Conservation (phyloP, 2,888 invertebrate species). For the Atherix ibis region DNA sequence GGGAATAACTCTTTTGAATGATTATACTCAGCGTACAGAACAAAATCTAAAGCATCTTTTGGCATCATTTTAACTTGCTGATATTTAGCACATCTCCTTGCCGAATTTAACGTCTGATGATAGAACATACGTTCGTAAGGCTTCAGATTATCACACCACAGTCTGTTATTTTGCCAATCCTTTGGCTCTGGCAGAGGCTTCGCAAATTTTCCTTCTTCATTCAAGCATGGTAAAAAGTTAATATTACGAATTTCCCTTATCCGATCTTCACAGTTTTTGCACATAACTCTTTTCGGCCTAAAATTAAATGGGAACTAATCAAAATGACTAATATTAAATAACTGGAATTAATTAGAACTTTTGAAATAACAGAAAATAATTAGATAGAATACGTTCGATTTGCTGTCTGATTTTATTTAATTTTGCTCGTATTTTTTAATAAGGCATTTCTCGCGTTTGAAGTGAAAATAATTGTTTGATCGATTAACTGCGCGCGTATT, state of each 20-base stretch:
- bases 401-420: too few relatives aligned
- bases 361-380: too few relatives aligned
- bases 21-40: conserved; percentile 48
- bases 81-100: conserved; percentile 34
- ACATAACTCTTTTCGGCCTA: too few relatives aligned
- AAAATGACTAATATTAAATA: too few relatives aligned
- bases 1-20: conserved; percentile 48
- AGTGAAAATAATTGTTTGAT: too few relatives aligned
- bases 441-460: too few relatives aligned
- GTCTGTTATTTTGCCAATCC: conserved; percentile 4
- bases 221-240: conserved; percentile 1
- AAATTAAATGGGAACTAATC: too few relatives aligned
- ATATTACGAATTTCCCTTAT: conserved; percentile 2
- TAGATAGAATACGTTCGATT: too few relatives aligned
- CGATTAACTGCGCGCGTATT: too few relatives aligned
- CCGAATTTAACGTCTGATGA: conserved; percentile 39
- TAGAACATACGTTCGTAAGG: conserved; percentile 35
- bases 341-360: too few relatives aligned
- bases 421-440: too few relatives aligned
- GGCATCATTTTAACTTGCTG: conserved; percentile 31
- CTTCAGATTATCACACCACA: conserved; percentile 27
- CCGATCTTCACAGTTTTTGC: too few relatives aligned
- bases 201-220: conserved; percentile 2
- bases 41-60: conserved; percentile 51
- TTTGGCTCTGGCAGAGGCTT: conserved; percentile 2